Evolutionary conservation across 2,113 vertebrate genomes (phyloP).

Genomic region (Thalassoma bifasciatum): DNA sequence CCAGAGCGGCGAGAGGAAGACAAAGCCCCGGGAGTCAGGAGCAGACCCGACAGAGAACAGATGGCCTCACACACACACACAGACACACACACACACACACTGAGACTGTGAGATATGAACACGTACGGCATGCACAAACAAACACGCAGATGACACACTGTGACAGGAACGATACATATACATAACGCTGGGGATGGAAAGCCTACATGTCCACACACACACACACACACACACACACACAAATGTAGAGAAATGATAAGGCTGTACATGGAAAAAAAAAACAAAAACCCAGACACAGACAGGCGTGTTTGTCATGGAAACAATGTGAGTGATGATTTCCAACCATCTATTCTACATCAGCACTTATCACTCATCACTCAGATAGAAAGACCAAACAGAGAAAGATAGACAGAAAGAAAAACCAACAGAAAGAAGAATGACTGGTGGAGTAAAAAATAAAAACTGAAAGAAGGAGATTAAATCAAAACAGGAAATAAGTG

Average conservation of each 20-base stretch:
- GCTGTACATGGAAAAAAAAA: constrained; percentile 31
- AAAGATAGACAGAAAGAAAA: constrained; percentile 10
- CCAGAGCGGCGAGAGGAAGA: constrained; percentile 58
- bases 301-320: constrained; percentile 64
- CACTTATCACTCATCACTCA: constrained; percentile 47
- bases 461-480: constrained; percentile 42
- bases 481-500: constrained; percentile 54
- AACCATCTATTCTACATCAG: constrained; percentile 48
- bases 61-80: constrained; percentile 64
- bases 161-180: constrained; percentile 36
- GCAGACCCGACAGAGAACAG: constrained; percentile 73
- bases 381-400: constrained; percentile 22
- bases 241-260: constrained; percentile 26
- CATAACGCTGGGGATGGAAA: constrained; percentile 7
- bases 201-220: background rate
- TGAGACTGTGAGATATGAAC: constrained; percentile 54
- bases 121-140: constrained; percentile 58
- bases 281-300: constrained; percentile 32
- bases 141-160: constrained; percentile 58
- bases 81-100: constrained; percentile 33
- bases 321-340: constrained; percentile 42
- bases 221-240: constrained; percentile 3
- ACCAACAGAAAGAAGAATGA: background rate
- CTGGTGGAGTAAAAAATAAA: constrained; percentile 21
- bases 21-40: constrained; percentile 62